Base-by-base conservation (phyloP, 2,797 vertebrate genomes). In the Myiothlypis chrysogaster region DNA sequence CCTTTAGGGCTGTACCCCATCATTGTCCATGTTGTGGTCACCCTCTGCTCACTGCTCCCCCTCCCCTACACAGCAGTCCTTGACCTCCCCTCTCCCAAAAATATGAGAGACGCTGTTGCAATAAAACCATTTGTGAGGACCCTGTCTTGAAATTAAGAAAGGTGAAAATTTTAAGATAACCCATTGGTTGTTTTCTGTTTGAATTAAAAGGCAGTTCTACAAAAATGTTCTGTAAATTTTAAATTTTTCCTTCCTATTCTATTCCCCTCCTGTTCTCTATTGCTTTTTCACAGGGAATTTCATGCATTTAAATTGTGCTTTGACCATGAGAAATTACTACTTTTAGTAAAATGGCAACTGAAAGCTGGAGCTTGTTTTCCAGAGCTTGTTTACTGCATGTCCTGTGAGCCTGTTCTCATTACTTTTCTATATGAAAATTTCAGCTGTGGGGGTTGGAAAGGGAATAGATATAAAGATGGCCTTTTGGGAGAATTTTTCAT, bases 11-110 rank as follows among this genome's bases (percentile, higher is more conserved):
- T 63, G 3, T 14, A 63, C 3, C 5, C 9, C 9, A 55, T 28
- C 30, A 34, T 3, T 3, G 3, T 12, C 41, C 1, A 0, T 69
- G 21, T 3, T 49, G 37, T 20, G 10, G 12, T 37, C 28, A 69
- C 27, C 17, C 12, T 57, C 69, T 47, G 35, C 17, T 69, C n/a
- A 12, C 7, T 41, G 10, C 6, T 71, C 30, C 35, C 9, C 2
- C n/a, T 69, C 17, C 27, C 30, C 53, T 3, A 37, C 16, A 23
- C 6, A 75, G 20, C 8, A 53, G 27, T 11, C 8, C 14, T 32
- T 72, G 18, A 50, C 12, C 17, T 61, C 8, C 3, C 11, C 60
- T 79, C 34, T 76, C n/a, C n/a, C 30, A 46, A 23, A 82, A 88
- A 35, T 14, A 39, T 4, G 19, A 57, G 30, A 57, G 27, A 47